Base-by-base conservation (phyloP, 2,797 vertebrate species). In the Anguilla pacifica region DNA sequence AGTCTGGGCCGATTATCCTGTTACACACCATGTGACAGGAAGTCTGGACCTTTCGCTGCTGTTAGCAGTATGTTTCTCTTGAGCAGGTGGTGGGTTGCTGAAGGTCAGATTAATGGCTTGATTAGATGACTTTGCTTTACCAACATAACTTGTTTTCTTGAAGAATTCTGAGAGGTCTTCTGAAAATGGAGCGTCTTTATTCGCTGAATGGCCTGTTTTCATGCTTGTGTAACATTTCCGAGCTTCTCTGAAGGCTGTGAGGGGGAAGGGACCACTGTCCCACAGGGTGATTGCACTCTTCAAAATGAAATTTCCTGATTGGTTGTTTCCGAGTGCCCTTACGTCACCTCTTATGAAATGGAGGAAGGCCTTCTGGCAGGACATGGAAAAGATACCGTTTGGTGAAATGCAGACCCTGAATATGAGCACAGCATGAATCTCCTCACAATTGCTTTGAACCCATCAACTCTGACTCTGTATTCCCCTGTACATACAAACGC, bases 11-110 rank as follows among this genome's bases (percentile, higher is more conserved):
- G 84, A 88, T 88, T 59, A 89, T 86, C 51, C 84, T 77, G 85
- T 89, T 87, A 87, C 57, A 88, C 64, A 77, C 55, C 86, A 85
- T 86, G 31, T 87, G 85, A 84, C 84, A 39, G 85, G 64, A n/a
- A 39, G 87, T 13, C 31, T 55, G 79, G 59, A 51, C 46, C 11
- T 39, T 70, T 39, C 31, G 15, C 13, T 39, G 28, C 72, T 17
- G 28, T 77, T 39, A 39, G 13, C 72, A 39, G 11, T 6, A 79
- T 17, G 46, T 79, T 79, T 79, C 70, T 35, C 74, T 43, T 79
- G 74, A 43, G 35, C 74, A 46, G 17, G 35, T 77, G 72, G 31
- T 13, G 13, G 31, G 28, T 17, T 17, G 72, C 35, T 39, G 28
- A 39, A 39, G 72, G 35, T 77, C 35, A 77, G 72, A 77, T 77